Conservation (phyloP, 1,140 invertebrate genomes). For the Drosophila sturtevanti region DNA sequence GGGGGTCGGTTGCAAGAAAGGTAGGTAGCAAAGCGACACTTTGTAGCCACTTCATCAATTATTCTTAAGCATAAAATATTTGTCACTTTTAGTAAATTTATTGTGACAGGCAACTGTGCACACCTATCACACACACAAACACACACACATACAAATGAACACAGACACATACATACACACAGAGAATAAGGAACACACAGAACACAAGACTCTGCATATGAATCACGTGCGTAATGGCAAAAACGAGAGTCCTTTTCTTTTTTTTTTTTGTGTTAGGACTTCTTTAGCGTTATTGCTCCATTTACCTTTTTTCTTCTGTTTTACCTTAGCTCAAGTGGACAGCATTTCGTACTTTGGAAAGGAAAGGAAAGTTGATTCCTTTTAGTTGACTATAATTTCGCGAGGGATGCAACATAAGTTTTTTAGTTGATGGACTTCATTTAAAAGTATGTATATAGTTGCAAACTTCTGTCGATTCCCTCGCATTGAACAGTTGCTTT, state of each 20-base stretch:
- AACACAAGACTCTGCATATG: conserved; percentile 73
- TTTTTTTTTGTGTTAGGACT: conserved; percentile 22
- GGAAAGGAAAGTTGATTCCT: not conserved
- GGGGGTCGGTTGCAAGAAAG: not conserved
- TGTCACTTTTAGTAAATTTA: conserved; percentile 82
- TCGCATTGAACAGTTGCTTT: not conserved
- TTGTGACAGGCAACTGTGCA: conserved; percentile 70
- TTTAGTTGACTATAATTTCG: not conserved
- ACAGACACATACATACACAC: not conserved
- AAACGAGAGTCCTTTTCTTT: conserved; percentile 51
- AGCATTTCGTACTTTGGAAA: conserved; percentile 68
- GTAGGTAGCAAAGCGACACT: conserved; percentile 22
- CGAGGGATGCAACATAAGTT: not conserved
- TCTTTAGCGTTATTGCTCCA: conserved; percentile 22
- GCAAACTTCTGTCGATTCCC: not conserved
- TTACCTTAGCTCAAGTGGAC: conserved; percentile 57
- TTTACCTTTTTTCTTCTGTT: conserved; percentile 15
- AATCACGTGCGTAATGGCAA: conserved; percentile 79
- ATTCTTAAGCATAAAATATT: conserved; percentile 82
- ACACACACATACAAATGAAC: conserved; percentile 9
- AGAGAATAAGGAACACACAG: conserved; percentile 29
- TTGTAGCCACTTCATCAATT: conserved; percentile 81
- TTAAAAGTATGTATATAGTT: too few relatives aligned
- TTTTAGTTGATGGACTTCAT: too few relatives aligned
- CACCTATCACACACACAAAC: conserved; percentile 50